Conservation (phyloP, 2,888 invertebrate species). For the Eulithis prunata region DNA sequence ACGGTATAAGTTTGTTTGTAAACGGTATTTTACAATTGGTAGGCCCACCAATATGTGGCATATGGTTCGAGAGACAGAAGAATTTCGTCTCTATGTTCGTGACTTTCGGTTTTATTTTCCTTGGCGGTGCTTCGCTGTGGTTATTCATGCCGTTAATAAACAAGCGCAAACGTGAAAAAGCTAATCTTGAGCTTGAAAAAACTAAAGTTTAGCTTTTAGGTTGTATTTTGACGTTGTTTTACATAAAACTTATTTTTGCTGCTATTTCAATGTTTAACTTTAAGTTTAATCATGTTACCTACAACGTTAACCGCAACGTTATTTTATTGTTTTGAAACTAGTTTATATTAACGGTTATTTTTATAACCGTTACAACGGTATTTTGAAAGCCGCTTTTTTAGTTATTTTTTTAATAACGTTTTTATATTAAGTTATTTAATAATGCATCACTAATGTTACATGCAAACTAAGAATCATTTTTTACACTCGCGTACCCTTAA, state of each 20-base stretch:
- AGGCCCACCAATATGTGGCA: conserved; percentile 92
- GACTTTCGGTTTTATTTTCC: conserved; percentile 89
- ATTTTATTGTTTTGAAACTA: conserved; percentile 7
- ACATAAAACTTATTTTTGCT: conserved; percentile 16
- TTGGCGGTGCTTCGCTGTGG: conserved; percentile 90
- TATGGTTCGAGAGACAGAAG: conserved; percentile 86
- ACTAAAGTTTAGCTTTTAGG: conserved; percentile 44
- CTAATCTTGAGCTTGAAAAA: conserved; percentile 42
- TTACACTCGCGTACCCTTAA: too few species aligned
- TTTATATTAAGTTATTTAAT: conserved; percentile 2
- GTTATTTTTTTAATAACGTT: conserved; percentile 22
- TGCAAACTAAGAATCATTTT: conserved; percentile 12
- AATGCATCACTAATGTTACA: conserved; percentile 16
- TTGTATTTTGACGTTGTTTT: conserved; percentile 20
- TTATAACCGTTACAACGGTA: conserved; percentile 1
- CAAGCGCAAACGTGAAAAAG: conserved; percentile 61
- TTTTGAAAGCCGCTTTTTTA: conserved; percentile 21
- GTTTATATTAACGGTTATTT: not conserved
- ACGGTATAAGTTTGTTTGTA: conserved; percentile 93
- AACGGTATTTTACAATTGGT: conserved; percentile 92
- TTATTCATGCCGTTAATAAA: conserved; percentile 89
- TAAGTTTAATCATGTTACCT: conserved; percentile 28
- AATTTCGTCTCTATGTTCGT: conserved; percentile 89
- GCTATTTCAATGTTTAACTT: conserved; percentile 11
- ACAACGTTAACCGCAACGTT: conserved; percentile 16